Evolutionary conservation across 2,797 vertebrate genomes (phyloP).

Genomic region (Gallinago solitaria): DNA sequence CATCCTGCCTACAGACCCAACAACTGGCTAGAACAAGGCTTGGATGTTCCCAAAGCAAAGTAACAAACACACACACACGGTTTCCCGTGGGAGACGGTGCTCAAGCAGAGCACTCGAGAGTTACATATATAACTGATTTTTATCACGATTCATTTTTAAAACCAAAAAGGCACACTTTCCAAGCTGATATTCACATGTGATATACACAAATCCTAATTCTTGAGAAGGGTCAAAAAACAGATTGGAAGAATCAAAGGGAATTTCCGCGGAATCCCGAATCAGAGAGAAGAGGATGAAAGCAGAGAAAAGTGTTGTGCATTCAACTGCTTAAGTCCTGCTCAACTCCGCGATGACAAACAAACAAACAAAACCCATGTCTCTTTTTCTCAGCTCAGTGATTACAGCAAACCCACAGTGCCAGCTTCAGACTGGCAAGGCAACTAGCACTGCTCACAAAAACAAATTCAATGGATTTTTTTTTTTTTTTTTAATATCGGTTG

Average conservation of each 20-base stretch:
- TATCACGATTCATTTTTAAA: not conserved
- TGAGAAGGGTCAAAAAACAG: slow-evolving; percentile 16
- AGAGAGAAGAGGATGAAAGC: slow-evolving; percentile 2
- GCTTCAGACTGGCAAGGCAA: slow-evolving; percentile 81
- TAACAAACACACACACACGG: too few species aligned
- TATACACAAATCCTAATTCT: slow-evolving; percentile 4
- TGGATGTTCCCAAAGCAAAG: not conserved
- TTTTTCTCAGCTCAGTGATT: slow-evolving; percentile 72
- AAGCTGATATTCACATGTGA: not conserved
- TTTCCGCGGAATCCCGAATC: not conserved
- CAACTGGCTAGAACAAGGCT: not conserved
- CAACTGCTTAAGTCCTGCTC: slow-evolving; percentile 54
- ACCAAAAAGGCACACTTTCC: not conserved
- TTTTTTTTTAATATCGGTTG: not conserved
- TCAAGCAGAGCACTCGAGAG: not conserved
- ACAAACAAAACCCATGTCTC: slow-evolving; percentile 63
- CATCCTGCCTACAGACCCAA: not conserved
- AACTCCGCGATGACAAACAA: slow-evolving; percentile 64
- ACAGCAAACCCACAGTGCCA: slow-evolving; percentile 83
- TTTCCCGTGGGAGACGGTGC: not conserved
- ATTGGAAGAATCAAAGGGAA: slow-evolving; percentile 5
- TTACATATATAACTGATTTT: not conserved
- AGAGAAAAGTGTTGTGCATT: slow-evolving; percentile 27
- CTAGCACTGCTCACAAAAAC: slow-evolving; percentile 71
- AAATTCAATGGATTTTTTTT: not conserved